Evolutionary conservation across 2,797 vertebrate species (phyloP), one percentile per base, ranked within the genome.

Genomic region (Macrochelys suwanniensis): DNA sequence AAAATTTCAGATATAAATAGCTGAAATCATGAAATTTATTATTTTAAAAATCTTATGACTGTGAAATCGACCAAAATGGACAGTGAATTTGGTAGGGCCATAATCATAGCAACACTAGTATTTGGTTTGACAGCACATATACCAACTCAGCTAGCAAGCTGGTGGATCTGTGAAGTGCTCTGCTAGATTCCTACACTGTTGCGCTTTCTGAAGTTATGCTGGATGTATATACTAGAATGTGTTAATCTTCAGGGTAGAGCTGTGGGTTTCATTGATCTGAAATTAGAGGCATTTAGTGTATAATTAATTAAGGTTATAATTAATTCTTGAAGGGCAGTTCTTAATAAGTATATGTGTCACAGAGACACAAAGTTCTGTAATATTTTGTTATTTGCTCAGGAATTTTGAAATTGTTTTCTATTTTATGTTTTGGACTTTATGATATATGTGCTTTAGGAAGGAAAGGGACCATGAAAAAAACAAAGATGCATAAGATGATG

Each of bases 221-320:
- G 47, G 56, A 61, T 61, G 49, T 17, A 33, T 49, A 31, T 17
- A 47, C 28, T 82, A 49, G 45, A 82, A 61, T 47, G 56, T 57
- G 23, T 53, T 11, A 6, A 78, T 17, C 28, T 11, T 80, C 89
- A 2, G 11, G 76, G 86, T 89, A 91, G 3, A 80, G 79, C 54
- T 3, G 25, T 87, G 50, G 1, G 4, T 74, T 89, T 91, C n/a
- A 74, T 94, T 78, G 74, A 87, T 85, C 15, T 87, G 57, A 95
- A 89, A 42, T 5, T 78, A 33, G 6, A 84, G 33, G 74, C 80
- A 87, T 42, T 76, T 81, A 92, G 1, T 45, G n/a, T 61, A 51
- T 80, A 91, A 90, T 91, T 88, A 83, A 74, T 5, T 71, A 89
- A 94, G 37, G 21, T 42, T 89, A 88, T 82, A 77, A 77, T 77